phyloP scores from a whole-genome alignment of 2,888 invertebrate species.

The Pristionchus exspectatus region DNA sequence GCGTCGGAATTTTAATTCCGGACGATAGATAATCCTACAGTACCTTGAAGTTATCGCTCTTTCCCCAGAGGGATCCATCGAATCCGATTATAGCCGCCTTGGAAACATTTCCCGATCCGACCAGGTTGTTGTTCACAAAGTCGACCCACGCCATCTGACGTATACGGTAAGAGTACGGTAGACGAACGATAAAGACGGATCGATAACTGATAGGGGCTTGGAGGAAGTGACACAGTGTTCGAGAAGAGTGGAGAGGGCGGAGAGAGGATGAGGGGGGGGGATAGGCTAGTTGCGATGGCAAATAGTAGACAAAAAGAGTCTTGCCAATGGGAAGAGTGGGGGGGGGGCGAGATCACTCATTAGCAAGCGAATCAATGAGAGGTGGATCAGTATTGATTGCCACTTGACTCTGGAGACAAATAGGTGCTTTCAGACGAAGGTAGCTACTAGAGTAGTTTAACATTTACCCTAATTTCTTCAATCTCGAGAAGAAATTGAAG shows the following conservation, averaged over 20 bases:
- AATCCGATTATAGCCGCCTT: constrained; percentile 78
- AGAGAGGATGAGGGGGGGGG: background rate
- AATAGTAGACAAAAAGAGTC: constrained; percentile 51
- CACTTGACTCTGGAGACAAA: background rate
- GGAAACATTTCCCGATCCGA: constrained; percentile 76
- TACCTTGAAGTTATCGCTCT: constrained; percentile 77
- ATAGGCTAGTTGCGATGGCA: constrained; percentile 48
- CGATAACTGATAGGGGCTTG: background rate
- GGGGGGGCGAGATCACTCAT: constrained; percentile 41
- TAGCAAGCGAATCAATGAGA: background rate
- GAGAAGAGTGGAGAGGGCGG: background rate
- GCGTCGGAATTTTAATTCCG: too few species aligned
- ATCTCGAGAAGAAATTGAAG: too few species aligned
- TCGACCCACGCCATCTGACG: constrained; percentile 65
- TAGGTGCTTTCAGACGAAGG: too few species aligned
- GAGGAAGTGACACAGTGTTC: constrained; percentile 20
- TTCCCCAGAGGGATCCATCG: constrained; percentile 78
- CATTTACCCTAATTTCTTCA: background rate
- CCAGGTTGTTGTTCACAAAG: constrained; percentile 69
- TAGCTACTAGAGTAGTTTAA: background rate
- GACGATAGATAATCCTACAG: constrained; percentile 53
- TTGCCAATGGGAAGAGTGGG: constrained; percentile 23
- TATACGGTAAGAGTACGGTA: constrained; percentile 13
- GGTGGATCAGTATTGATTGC: background rate
- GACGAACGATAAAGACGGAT: background rate